phyloP scores from a whole-genome alignment of 2,888 invertebrate species.

The Lumbricus terrestris region DNA sequence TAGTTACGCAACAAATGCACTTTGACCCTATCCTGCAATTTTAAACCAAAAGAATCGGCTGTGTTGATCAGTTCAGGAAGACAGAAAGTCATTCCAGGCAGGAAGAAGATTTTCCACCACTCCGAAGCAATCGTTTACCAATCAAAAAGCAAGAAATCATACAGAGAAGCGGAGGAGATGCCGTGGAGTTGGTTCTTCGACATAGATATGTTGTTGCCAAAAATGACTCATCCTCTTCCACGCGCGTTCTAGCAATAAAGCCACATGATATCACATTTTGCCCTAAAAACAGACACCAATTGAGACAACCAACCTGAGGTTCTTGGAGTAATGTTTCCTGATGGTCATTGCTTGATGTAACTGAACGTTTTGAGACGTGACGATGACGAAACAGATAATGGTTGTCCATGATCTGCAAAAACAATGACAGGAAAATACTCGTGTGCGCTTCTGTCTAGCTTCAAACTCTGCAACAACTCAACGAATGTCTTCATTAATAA shows the following conservation, averaged over 20 bases:
- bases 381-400: slow-evolving; percentile 83
- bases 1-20: neutral
- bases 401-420: slow-evolving; percentile 78
- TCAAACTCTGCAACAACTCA: neutral
- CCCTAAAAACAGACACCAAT: neutral
- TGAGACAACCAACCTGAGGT: slow-evolving; percentile 67
- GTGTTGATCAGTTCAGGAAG: neutral
- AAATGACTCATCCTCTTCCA: neutral
- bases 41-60: neutral
- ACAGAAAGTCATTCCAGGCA: neutral
- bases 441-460: neutral
- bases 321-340: slow-evolving; percentile 73
- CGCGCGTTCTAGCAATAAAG: neutral
- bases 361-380: slow-evolving; percentile 75
- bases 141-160: neutral
- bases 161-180: neutral
- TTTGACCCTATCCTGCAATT: neutral
- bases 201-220: neutral
- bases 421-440: neutral
- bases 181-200: neutral
- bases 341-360: slow-evolving; percentile 70
- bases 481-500: too few relatives aligned
- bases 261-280: neutral
- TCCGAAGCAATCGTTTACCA: neutral
- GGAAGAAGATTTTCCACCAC: neutral